Conservation (phyloP, 2,888 invertebrate genomes). For the Dusona sp. region DNA sequence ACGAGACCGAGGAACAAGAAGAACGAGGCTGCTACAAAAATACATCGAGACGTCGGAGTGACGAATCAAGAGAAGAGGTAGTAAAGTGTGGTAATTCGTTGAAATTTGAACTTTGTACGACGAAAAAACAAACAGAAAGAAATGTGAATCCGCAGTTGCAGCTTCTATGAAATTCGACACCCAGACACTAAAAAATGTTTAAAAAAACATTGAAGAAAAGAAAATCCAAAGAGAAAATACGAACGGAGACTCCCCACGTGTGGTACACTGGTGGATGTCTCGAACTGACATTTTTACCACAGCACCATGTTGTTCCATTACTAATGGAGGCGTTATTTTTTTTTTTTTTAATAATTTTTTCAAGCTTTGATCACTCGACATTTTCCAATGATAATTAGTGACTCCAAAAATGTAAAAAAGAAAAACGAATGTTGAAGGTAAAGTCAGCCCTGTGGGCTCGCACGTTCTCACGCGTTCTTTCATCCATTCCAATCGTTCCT, state of each 20-base stretch:
- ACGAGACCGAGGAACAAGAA: constrained; percentile 23
- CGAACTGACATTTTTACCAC: not conserved
- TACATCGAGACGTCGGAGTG: constrained; percentile 26
- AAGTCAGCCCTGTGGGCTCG: constrained; percentile 44
- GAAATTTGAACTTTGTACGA: constrained; percentile 7
- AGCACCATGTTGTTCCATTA: constrained; percentile 5
- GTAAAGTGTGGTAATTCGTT: constrained; percentile 34
- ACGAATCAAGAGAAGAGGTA: constrained; percentile 29
- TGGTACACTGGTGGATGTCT: not conserved
- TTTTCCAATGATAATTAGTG: not conserved
- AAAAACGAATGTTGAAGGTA: constrained; percentile 62
- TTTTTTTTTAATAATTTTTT: not conserved
- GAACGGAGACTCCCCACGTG: constrained; percentile 11
- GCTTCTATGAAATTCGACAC: constrained; percentile 30
- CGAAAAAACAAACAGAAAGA: constrained; percentile 4
- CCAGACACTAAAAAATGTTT: constrained; percentile 11
- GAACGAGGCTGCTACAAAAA: constrained; percentile 42
- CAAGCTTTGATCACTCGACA: not conserved
- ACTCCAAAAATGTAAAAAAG: not conserved
- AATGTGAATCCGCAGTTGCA: not conserved
- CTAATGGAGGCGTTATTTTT: not conserved
- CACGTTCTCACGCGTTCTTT: constrained; percentile 73
- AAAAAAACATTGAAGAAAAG: constrained; percentile 3
- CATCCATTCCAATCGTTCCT: constrained; percentile 78
- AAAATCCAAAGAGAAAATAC: constrained; percentile 13